Evolutionary conservation across 2,888 invertebrate species (phyloP).

Genomic region (Chrysodeixis includens): DNA sequence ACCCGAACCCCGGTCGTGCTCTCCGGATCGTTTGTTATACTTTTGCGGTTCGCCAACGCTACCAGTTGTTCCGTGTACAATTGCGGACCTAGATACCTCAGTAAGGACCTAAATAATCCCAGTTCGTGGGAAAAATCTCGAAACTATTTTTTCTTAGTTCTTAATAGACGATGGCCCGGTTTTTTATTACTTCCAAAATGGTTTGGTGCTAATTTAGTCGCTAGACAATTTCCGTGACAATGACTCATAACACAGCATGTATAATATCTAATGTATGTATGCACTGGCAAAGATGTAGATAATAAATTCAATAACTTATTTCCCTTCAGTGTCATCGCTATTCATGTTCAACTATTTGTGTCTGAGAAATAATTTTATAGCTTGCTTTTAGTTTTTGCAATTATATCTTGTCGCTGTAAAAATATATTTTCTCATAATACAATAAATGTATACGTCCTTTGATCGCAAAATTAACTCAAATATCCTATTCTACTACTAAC

Average conservation of each 20-base stretch:
- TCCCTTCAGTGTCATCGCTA: slow-evolving; percentile 20
- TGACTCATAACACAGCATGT: neutral
- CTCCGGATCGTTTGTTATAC: slow-evolving; percentile 71
- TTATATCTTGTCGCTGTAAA: slow-evolving; percentile 32
- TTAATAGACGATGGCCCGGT: neutral
- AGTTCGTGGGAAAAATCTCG: slow-evolving; percentile 68
- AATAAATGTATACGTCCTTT: slow-evolving; percentile 31
- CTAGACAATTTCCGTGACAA: neutral
- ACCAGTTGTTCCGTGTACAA: slow-evolving; percentile 78
- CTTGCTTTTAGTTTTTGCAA: slow-evolving; percentile 29
- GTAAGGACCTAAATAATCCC: slow-evolving; percentile 67
- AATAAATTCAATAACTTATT: slow-evolving; percentile 23
- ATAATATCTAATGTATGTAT: neutral
- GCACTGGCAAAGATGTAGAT: slow-evolving; percentile 19
- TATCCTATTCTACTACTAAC: neutral
- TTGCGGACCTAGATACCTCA: slow-evolving; percentile 73
- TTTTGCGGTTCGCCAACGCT: slow-evolving; percentile 79
- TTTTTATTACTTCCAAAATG: neutral
- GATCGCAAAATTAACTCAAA: slow-evolving; percentile 28
- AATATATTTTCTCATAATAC: slow-evolving; percentile 26
- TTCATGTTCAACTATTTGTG: slow-evolving; percentile 35
- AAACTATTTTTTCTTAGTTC: slow-evolving; percentile 32
- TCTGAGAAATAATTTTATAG: slow-evolving; percentile 31
- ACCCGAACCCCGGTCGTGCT: slow-evolving; percentile 56
- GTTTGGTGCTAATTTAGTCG: neutral